Conservation (phyloP, 2,888 invertebrate species). For the Eupelmus urozonus region DNA sequence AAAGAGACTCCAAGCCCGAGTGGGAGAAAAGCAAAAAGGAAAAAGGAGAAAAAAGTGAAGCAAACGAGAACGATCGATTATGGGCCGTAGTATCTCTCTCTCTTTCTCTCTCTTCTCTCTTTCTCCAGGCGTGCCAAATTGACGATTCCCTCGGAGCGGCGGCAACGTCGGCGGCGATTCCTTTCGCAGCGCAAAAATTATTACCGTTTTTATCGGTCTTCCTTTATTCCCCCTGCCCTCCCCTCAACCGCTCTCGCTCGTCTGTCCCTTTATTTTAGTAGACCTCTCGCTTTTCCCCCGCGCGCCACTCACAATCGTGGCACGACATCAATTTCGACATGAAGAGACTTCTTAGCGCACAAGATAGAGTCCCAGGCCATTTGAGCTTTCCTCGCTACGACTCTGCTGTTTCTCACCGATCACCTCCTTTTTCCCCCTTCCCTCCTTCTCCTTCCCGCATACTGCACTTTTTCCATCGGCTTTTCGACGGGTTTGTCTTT, state of each 20-base stretch:
- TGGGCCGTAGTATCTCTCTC: slow-evolving; percentile 39
- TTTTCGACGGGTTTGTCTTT: not conserved
- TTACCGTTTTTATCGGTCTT: slow-evolving; percentile 47
- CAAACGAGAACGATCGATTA: slow-evolving; percentile 53
- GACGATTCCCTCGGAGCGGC: slow-evolving; percentile 45
- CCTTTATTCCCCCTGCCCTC: not conserved
- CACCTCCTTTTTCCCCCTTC: not conserved
- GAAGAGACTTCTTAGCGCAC: slow-evolving; percentile 31
- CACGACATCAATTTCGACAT: slow-evolving; percentile 49
- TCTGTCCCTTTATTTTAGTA: slow-evolving; percentile 5
- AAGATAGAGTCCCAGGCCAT: slow-evolving; percentile 34
- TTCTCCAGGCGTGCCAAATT: slow-evolving; percentile 41
- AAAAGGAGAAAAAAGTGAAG: slow-evolving; percentile 28
- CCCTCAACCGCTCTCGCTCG: not conserved
- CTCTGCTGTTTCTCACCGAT: slow-evolving; percentile 19
- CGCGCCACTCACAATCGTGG: slow-evolving; percentile 29
- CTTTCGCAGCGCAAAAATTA: slow-evolving; percentile 43
- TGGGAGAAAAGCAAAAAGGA: slow-evolving; percentile 22
- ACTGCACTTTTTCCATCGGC: not conserved
- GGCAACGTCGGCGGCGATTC: slow-evolving; percentile 25
- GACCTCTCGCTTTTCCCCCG: slow-evolving; percentile 21
- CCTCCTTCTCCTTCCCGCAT: not conserved
- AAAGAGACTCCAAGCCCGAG: not conserved
- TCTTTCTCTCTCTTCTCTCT: slow-evolving; percentile 7
- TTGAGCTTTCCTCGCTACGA: slow-evolving; percentile 15